Percentiles rank a stretch among this genome's conserved stretches.
phyloP scores from a whole-genome alignment of 1,140 invertebrate species.

The Drosophila cardini region DNA sequence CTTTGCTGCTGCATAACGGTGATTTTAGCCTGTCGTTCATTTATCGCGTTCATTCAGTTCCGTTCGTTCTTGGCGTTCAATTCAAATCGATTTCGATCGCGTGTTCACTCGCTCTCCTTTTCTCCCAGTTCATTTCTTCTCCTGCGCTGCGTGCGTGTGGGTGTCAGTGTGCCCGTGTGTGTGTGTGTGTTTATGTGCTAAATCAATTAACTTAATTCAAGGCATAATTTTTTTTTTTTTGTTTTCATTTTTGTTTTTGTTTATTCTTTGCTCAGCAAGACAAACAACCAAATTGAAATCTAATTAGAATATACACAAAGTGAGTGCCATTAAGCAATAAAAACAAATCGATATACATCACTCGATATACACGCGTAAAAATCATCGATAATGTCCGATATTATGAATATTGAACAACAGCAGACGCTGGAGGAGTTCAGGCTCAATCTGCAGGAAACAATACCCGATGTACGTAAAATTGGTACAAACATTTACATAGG shows the following conservation, averaged over 20 bases:
- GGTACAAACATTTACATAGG: background rate
- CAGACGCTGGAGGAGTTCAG: slow-evolving; percentile 73
- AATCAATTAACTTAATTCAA: slow-evolving; percentile 58
- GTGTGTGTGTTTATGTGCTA: slow-evolving; percentile 22
- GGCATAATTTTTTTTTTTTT: slow-evolving; percentile 42
- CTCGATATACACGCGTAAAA: slow-evolving; percentile 13
- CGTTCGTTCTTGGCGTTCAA: slow-evolving; percentile 1
- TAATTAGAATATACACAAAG: slow-evolving; percentile 26
- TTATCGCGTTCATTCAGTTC: slow-evolving; percentile 13
- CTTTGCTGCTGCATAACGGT: slow-evolving; percentile 21
- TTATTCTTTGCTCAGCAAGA: slow-evolving; percentile 47
- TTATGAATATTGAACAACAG: slow-evolving; percentile 75
- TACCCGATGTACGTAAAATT: slow-evolving; percentile 69
- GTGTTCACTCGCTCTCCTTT: background rate
- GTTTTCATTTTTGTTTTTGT: slow-evolving; percentile 50
- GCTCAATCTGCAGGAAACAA: slow-evolving; percentile 72
- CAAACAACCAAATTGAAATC: slow-evolving; percentile 46
- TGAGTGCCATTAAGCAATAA: slow-evolving; percentile 13
- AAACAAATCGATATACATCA: slow-evolving; percentile 22
- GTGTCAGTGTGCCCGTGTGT: slow-evolving; percentile 31
- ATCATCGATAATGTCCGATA: slow-evolving; percentile 72
- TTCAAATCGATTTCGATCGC: slow-evolving; percentile 35
- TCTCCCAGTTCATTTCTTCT: background rate
- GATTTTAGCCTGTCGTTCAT: slow-evolving; percentile 27
- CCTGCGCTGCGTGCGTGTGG: background rate